Evolutionary conservation across 1,140 invertebrate species (phyloP), one percentile per base, ranked within the genome.

Genomic region (Zaprionus africanus): DNA sequence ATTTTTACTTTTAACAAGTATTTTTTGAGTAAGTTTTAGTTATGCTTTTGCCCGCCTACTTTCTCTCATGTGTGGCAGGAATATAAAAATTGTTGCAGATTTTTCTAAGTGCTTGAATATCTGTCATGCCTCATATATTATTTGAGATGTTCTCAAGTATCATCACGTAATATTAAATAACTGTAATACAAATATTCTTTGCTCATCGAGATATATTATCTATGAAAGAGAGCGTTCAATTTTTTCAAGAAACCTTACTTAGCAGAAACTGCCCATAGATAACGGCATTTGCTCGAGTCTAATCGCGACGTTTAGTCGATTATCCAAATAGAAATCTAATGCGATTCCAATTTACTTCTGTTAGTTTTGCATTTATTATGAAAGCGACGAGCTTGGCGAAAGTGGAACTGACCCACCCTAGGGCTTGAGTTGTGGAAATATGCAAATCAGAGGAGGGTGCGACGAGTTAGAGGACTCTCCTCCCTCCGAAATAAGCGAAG

Each of bases 381-480:
- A 51, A 46, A 17, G 11, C 19, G 46, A 51, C 1, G 46, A 43
- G n/a, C n/a, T 43, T 43, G n/a, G 41, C 41, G 7, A 17, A 17
- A 7, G 2, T 17, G 41, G 41, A 46, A 46, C 41, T 46, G 41
- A 46, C n/a, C 41, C 41, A 46, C n/a, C n/a, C 41, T n/a, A 46
- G n/a, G 41, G 5, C n/a, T 7, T 46, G 5, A 41, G 38, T 41
- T 41, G n/a, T 9, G 46, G 11, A 51, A 24, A 61, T 72, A 76
- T 73, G 76, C 54, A 82, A 79, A 85, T 82, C 67, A 57, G 11
- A 12, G 46, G 17, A 41, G 66, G 67, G 38, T 7, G 12, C n/a
- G 6, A 11, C 31, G 31, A 11, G 31, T 31, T 31, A 31, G 3
- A 9, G 31, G 31, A 34, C 31, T 0, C 9, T 11, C 9, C 9